Base-by-base conservation (phyloP, 2,888 invertebrate genomes). In the Eupithecia dodoneata region DNA sequence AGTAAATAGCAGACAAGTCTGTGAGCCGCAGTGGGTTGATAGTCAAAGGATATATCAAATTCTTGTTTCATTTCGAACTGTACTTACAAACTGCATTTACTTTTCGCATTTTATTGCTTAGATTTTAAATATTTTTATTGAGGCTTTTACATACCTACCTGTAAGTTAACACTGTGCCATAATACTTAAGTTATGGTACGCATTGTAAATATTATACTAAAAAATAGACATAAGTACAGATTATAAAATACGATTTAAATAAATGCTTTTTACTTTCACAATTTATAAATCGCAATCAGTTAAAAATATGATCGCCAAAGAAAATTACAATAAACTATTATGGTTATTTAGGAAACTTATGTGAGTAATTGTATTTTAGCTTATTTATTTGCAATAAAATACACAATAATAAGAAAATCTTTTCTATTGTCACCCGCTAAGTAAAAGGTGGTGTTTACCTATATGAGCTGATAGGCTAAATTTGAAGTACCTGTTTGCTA, bases 361-460 rank as follows among this genome's bases (percentile, higher is more conserved):
- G 87, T 88, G 88, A 88, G 86, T 87, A 85, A 88, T 86, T 88
- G 87, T 89, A 91, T 86, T 88, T 84, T 91, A 92, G 90, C 85
- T 87, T 92, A 93, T 93, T 93, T 93, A 93, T 92, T 92, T 92
- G 87, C 91, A 92, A 89, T 92, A 92, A 90, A 90, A 87, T 85
- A 85, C 81, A 84, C 75, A 75, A 82, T 84, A 70, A 75, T 74
- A 13, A 73, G 71, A 9, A 55, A 42, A 66, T 66, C 30, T 63
- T 63, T 63, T 63, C 1, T 30, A 4, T 63, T 2, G 18, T 59
- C 18, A 18, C 18, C 9, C 0, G 3, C 9, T 59, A 30, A 30
- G 30, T 30, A 30, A 30, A 30, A 30, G 30, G 30, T 30, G 30
- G 30, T 30, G 30, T 30, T 30, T 30, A 30, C 30, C 30, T 30